Base-by-base conservation (phyloP, 2,888 invertebrate species). In the Ichneumon xanthorius region DNA sequence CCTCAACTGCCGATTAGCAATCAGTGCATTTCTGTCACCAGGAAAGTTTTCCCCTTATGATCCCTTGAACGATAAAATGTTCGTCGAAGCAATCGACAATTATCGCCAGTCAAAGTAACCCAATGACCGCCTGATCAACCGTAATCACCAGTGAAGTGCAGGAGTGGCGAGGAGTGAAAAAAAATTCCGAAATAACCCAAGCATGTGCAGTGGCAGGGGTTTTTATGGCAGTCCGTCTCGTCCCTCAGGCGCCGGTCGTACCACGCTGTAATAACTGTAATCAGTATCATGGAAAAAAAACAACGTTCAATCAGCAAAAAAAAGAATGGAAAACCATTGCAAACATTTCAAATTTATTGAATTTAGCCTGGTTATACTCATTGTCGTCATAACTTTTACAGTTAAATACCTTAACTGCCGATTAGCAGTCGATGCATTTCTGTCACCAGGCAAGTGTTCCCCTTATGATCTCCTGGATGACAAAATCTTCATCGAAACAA, bases 211-310 rank as follows among this genome's bases (percentile, higher is more conserved):
- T 5, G 26, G 16, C 48, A 63, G 40, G 50, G 16, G 19, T 53
- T 80, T 70, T 71, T 26, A 50, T 71, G 71, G 63, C 70, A 79
- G 50, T 37, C 37, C 37, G 14, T 50, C 22, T 53, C 53, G 82
- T 82, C 70, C 70, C 70, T 70, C 53, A 53, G 80, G 58, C 70
- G 53, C 3, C 14, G 16, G 33, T 26, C 45, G 58, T 63, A 14
- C 30, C 40, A 4, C 2, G 4, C 30, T 30, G 63, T 63, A 81
- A 82, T 82, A 82, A 82, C 82, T 82, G 63, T 70, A 77, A 82
- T 82, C 70, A 82, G 63, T 82, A 61, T 63, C 76, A 65, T 76
- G 82, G 63, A 76, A 76, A 30, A 30, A 30, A 30, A 30, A 0
- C 30, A 30, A 30, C 30, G 30, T 30, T 5, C 30, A 30, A 30